Evolutionary conservation across 2,797 vertebrate species (phyloP), one percentile per base, ranked within the genome.

Genomic region (Discoglossus pictus): DNA sequence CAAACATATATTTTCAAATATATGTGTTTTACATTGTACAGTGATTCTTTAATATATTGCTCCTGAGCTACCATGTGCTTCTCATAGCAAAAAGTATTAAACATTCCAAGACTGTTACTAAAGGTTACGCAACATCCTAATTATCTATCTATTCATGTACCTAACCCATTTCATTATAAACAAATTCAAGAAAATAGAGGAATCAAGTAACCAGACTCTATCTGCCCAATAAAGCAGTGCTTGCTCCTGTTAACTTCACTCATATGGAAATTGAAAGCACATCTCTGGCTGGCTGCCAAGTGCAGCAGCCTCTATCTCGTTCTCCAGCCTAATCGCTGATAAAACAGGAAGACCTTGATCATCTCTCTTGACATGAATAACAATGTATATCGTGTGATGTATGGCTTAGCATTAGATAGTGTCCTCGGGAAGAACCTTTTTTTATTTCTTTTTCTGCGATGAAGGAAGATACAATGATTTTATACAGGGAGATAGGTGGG

Each of bases 341-440:
- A 84, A 83, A 82, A 85, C 76, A 76, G 83, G 83, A 83, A 87
- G 83, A 78, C 83, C 83, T 80, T 82, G 83, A 84, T 87, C 82
- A 83, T 84, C 78, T 78, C 80, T 84, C 82, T 76, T 83, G 85
- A 86, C 82, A 82, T 84, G 82, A 86, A 84, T 82, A 80, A 84
- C 67, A 78, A 86, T 84, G 79, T 82, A 83, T 84, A 81, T 79
- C 62, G 76, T 82, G 78, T 84, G 84, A 85, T 85, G 83, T 82
- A 85, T 68, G 80, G 82, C 83, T 81, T 73, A 71, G 76, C 74
- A 78, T 79, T 76, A 81, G 80, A 83, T 83, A 83, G 80, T 77
- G 78, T 82, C 82, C 80, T 83, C 78, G 77, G 80, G 80, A 81
- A 61, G 78, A 78, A 68, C 76, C 80, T 48, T 46, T 55, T 23